Conservation (phyloP, 2,797 vertebrate genomes). For the Lutjanus campechanus region DNA sequence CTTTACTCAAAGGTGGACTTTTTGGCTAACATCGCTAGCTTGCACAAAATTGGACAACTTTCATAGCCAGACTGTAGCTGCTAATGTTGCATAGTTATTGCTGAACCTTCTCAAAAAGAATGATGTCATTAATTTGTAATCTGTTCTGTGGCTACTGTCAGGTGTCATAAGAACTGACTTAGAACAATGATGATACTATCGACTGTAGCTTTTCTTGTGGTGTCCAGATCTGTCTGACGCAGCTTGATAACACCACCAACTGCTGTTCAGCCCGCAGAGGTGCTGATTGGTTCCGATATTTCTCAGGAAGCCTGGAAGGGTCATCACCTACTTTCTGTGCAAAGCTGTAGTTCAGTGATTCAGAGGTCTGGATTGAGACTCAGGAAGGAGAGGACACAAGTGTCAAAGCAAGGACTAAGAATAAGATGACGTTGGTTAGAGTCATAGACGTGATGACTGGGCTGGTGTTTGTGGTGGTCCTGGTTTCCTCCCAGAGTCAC, state of each 20-base stretch:
- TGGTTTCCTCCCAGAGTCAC: no score
- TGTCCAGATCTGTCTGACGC: constrained; percentile 1
- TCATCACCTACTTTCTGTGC: background rate
- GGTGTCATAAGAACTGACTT: background rate
- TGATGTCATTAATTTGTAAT: background rate
- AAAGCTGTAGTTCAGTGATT: background rate
- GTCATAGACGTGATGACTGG: background rate
- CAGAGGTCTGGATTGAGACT: background rate
- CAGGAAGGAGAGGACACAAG: no score
- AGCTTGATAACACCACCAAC: constrained; percentile 16
- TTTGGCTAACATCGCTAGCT: no score
- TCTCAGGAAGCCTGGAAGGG: constrained; percentile 6
- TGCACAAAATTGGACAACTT: background rate
- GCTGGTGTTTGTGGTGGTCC: background rate
- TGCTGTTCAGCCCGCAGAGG: background rate
- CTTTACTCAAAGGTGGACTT: no score
- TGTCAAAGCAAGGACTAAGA: no score
- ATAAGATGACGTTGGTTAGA: background rate
- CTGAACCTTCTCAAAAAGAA: background rate
- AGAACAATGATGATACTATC: background rate
- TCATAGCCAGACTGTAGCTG: background rate
- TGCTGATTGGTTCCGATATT: constrained; percentile 39
- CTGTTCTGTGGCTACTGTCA: background rate
- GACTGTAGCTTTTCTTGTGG: background rate
- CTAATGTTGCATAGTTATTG: background rate